Base-by-base conservation (phyloP, 2,888 invertebrate genomes). In the Noctua comes region DNA sequence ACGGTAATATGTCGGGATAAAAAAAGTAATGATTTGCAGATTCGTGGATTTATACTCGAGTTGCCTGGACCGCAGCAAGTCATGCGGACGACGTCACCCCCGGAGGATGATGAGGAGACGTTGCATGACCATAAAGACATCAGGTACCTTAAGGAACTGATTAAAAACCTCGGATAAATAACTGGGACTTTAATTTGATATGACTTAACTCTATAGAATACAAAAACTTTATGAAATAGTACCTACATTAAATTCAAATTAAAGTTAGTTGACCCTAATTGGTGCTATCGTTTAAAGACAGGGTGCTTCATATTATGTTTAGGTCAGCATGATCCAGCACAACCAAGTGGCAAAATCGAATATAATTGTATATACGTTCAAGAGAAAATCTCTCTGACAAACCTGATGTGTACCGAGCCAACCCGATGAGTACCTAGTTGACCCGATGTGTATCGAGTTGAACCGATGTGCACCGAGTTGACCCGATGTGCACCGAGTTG, bases 111-210 rank as follows among this genome's bases (percentile, higher is more conserved):
- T 0, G 95, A 94, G 0, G 93, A 94, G 3, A 68, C 62, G n/a
- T 54, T 93, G 3, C 91, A 93, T 40, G 93, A 95, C 68, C 94
- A 93, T 81, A 95, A 94, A 65, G 95, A 95, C 65, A 92, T 95
- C 72, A 90, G 90, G 76, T 96, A 94, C 82, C 86, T 96, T 46
- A 96, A 94, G 79, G 96, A 96, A 84, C 88, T 96, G 36, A 94
- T 96, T 92, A 96, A 96, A 94, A 96, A 95, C 88, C 95, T 96
- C 80, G 96, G 95, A 69, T 95, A 91, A 95, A 76, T 36, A 64
- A 54, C 16, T 71, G 51, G 48, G 62, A 66, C 21, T 86, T 85
- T 85, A 80, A 79, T 89, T 90, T 46, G 18, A 0, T 66, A n/a
- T 31, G 1, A 62, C 31, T 62, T 62, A 43, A 43, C 43, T 8